Evolutionary conservation across 2,113 vertebrate species (phyloP).

Genomic region (Cynoglossus semilaevis): DNA sequence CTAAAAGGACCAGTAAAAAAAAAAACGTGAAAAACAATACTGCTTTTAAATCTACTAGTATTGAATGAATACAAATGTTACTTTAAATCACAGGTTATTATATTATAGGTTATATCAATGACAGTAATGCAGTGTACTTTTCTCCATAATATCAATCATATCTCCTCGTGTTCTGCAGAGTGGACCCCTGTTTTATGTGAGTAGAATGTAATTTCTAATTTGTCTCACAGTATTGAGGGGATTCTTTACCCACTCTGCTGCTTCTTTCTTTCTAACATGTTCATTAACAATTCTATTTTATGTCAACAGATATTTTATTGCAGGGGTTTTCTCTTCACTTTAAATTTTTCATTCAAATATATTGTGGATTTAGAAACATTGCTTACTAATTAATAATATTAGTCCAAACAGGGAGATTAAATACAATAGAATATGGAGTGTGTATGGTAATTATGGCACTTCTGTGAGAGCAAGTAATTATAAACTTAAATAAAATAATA

Average conservation of each 20-base stretch:
- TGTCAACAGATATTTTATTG: slow-evolving; percentile 5
- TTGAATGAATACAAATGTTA: slow-evolving; percentile 11
- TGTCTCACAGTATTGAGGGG: slow-evolving; percentile 43
- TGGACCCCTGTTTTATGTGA: slow-evolving; percentile 84
- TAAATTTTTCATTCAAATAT: neutral
- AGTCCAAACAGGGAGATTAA: no score
- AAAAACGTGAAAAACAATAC: no score
- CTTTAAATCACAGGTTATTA: slow-evolving; percentile 4
- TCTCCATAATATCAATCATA: slow-evolving; percentile 69
- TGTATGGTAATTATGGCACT: no score
- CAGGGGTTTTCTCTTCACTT: slow-evolving; percentile 17
- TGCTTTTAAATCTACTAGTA: no score
- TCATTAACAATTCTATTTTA: slow-evolving; percentile 6
- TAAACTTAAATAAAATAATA: no score
- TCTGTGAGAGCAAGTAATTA: no score
- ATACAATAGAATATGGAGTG: no score
- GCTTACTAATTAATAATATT: no score
- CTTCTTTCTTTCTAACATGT: slow-evolving; percentile 2
- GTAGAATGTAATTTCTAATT: slow-evolving; percentile 76
- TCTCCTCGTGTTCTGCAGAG: slow-evolving; percentile 75
- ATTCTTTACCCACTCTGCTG: slow-evolving; percentile 41
- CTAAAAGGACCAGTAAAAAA: no score
- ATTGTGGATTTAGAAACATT: no score
- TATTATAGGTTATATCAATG: slow-evolving; percentile 49
- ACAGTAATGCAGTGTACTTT: slow-evolving; percentile 66